Evolutionary conservation across 2,888 invertebrate genomes (phyloP), one percentile per base, ranked within the genome.

Genomic region (Beris morrisii): DNA sequence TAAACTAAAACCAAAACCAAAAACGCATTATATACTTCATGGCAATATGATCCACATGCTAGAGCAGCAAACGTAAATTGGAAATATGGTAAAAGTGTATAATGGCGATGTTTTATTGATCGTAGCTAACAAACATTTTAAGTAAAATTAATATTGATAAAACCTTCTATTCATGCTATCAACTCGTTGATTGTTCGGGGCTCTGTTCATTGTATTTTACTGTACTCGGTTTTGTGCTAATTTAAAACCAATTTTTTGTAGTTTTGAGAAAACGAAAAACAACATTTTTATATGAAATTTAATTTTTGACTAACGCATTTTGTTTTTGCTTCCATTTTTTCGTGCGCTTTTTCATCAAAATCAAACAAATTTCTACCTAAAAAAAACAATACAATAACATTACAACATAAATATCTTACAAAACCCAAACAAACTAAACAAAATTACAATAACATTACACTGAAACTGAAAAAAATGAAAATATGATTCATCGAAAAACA

Each of bases 281-380:
- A 15, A 48, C 12, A 48, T 15, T 13, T n/a, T 48, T 48, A 5
- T 48, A 15, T 43, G 43, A 56, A 43, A 56, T 59, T 58, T n/a
- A 12, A 11, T 50, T 61, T 61, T 64, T 54, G 28, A 64, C 54
- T 64, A 54, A 53, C 13, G 12, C 46, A 22, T 68, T 63, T 65
- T 57, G 54, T 56, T 64, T 64, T 58, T 63, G 64, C 63, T 66
- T 58, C 64, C 66, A 64, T 66, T 59, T 68, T 68, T 64, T 65
- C 67, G 64, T 72, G 70, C 71, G 72, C 72, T 72, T 72, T 70
- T 69, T 64, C 70, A 71, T 70, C 70, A 71, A 38, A 38, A 38
- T 71, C 64, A 67, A 31, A 55, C 53, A 61, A 9, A 68, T 55
- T n/a, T 55, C 32, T 32, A 55, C 13, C 38, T 57, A 66, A 50